Conservation (phyloP, 2,888 invertebrate species). For the Strigamia crassipes region DNA sequence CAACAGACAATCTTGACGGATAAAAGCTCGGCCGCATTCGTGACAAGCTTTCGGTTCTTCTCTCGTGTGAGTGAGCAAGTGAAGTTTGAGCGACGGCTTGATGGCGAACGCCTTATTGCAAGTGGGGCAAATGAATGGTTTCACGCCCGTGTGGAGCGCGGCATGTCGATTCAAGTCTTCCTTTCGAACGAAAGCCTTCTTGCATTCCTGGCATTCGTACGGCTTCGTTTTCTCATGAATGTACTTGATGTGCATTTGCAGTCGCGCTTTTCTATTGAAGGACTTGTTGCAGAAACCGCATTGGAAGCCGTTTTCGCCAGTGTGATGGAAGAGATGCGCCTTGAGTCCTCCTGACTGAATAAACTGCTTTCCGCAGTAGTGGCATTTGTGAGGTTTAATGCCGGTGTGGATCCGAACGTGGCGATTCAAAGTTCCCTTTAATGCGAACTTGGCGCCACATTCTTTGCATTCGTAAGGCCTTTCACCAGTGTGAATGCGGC, state of each 20-base stretch:
- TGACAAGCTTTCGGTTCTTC: slow-evolving; percentile 77
- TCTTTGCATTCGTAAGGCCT: slow-evolving; percentile 54
- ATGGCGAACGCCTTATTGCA: slow-evolving; percentile 72
- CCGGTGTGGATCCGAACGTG: slow-evolving; percentile 72
- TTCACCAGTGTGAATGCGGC: slow-evolving; percentile 55
- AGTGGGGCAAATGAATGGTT: slow-evolving; percentile 64
- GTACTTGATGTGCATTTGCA: slow-evolving; percentile 65
- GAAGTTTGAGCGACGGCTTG: slow-evolving; percentile 72
- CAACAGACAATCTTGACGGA: slow-evolving; percentile 76
- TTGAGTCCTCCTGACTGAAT: slow-evolving; percentile 80
- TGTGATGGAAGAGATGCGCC: slow-evolving; percentile 77
- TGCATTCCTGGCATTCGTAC: slow-evolving; percentile 65
- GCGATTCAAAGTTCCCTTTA: slow-evolving; percentile 80
- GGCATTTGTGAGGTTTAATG: slow-evolving; percentile 65
- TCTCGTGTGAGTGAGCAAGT: slow-evolving; percentile 71
- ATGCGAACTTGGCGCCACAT: slow-evolving; percentile 69
- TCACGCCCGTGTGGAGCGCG: slow-evolving; percentile 66
- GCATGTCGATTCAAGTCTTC: slow-evolving; percentile 68
- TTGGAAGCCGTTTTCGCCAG: slow-evolving; percentile 68
- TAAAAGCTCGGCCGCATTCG: slow-evolving; percentile 77
- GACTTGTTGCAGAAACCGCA: slow-evolving; percentile 67
- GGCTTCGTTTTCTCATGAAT: slow-evolving; percentile 69
- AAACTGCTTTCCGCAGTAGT: slow-evolving; percentile 76
- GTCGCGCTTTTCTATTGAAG: slow-evolving; percentile 63
- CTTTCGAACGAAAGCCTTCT: slow-evolving; percentile 67